These are phyloP conservation scores for Parelbella ahira DNA, from an alignment of 2,888 invertebrate species.

Conservation along the genomic window DNA sequence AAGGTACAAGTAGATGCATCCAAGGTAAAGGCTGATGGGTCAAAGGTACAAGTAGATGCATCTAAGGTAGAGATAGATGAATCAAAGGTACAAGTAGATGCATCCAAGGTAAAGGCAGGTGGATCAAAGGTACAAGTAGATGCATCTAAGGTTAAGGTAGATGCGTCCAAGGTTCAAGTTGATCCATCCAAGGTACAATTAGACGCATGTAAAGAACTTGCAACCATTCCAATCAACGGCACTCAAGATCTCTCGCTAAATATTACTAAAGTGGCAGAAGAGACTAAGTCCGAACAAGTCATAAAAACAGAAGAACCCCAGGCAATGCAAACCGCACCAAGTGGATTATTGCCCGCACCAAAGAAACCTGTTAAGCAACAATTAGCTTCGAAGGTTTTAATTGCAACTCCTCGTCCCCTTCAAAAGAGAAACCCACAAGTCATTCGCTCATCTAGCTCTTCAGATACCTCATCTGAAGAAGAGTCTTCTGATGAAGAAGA, in stretches of 20 bases:
- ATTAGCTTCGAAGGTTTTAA: constrained; percentile 75
- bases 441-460: constrained; percentile 62
- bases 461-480: constrained; percentile 66
- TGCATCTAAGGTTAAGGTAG: too few relatives aligned
- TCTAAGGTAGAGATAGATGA: too few relatives aligned
- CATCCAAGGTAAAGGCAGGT: too few relatives aligned
- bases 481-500: constrained; percentile 69
- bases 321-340: constrained; percentile 28
- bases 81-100: too few relatives aligned
- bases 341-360: constrained; percentile 24
- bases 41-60: too few relatives aligned
- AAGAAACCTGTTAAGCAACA: constrained; percentile 75
- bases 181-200: too few relatives aligned
- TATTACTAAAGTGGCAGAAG: not conserved
- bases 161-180: too few relatives aligned
- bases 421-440: constrained; percentile 75
- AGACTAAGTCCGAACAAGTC: not conserved
- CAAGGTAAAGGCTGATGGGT: too few relatives aligned
- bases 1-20: too few relatives aligned
- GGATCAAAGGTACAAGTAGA: too few relatives aligned
- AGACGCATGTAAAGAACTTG: too few relatives aligned
- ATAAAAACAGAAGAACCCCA: too few relatives aligned
- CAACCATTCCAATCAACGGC: constrained; percentile 11
- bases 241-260: not conserved
- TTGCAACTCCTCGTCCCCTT: constrained; percentile 82